Evolutionary conservation across 2,888 invertebrate species (phyloP).

Genomic region (Cephus spinipes): DNA sequence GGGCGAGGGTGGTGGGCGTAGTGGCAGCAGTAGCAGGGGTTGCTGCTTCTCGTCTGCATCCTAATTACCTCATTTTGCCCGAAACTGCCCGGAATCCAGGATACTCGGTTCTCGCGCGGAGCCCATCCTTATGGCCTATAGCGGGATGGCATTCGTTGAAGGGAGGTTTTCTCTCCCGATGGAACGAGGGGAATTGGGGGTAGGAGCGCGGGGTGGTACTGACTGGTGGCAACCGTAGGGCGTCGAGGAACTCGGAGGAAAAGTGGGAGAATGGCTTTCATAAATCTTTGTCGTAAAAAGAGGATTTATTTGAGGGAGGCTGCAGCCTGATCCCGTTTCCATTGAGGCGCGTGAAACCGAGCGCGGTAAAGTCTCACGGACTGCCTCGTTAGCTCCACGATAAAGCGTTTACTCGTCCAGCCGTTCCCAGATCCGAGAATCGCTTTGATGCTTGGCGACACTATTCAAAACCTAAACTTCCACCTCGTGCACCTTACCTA

Average conservation of each 20-base stretch:
- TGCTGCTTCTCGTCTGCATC: conserved; percentile 58
- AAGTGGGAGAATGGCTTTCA: conserved; percentile 59
- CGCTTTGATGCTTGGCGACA: conserved; percentile 39
- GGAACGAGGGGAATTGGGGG: conserved; percentile 16
- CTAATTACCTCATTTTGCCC: conserved; percentile 64
- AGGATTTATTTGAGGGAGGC: conserved; percentile 62
- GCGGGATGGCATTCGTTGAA: conserved; percentile 10
- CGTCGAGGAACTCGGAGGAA: conserved; percentile 28
- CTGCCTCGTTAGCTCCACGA: conserved; percentile 62
- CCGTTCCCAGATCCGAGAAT: conserved; percentile 60
- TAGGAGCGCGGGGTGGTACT: conserved; percentile 22
- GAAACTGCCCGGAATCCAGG: conserved; percentile 58
- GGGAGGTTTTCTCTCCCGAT: neutral
- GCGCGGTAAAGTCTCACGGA: conserved; percentile 45
- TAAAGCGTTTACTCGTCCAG: conserved; percentile 59
- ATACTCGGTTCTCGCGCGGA: conserved; percentile 34
- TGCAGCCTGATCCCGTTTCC: conserved; percentile 49
- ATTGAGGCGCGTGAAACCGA: conserved; percentile 52
- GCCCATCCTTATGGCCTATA: conserved; percentile 18
- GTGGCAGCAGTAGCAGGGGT: conserved; percentile 19
- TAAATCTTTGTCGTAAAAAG: conserved; percentile 66
- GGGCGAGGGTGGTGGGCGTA: conserved; percentile 17
- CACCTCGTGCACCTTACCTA: neutral
- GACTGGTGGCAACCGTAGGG: conserved; percentile 17
- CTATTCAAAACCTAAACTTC: conserved; percentile 1